phyloP scores from a whole-genome alignment of 2,113 vertebrate species.

The human (Homo sapiens) region GRCh38 chrX:144560501-144561000 shows the following conservation, averaged over 20 bases:
- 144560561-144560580: not conserved
- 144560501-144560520: not conserved
- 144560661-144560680: not conserved
- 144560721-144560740: no score
- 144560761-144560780: not conserved
- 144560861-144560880: not conserved
- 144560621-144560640: not conserved
- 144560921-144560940: not conserved
- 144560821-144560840: not conserved
- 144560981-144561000: not conserved
- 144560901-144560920: not conserved
- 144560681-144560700: not conserved
- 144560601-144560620: not conserved
- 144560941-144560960: not conserved
- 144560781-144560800: not conserved
- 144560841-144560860: not conserved
- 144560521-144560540: not conserved
- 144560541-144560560: constrained; percentile 38
- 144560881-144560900: not conserved
- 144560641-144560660: not conserved
- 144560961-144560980: not conserved
- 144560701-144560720: not conserved
- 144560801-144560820: not conserved
- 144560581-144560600: not conserved
- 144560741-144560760: not conserved